These are phyloP conservation scores for Propsilocerus akamusi DNA, from an alignment of 1,140 invertebrate genomes.

Conservation along the genomic window DNA sequence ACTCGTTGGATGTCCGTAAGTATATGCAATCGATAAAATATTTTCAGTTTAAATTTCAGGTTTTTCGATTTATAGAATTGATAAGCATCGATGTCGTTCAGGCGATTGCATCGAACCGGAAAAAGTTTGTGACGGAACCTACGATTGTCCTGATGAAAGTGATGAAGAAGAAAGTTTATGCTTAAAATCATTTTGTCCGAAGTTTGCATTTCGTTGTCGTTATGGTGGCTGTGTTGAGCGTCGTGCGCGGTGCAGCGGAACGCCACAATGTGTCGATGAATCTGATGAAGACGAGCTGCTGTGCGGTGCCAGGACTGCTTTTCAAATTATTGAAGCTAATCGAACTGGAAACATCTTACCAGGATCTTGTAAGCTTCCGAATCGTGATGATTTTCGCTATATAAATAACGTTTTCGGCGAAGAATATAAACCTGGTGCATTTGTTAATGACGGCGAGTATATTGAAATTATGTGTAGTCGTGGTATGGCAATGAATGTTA, in stretches of 20 bases:
- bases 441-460: background rate
- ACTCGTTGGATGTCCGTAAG: conserved; percentile 14
- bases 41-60: background rate
- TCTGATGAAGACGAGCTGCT: conserved; percentile 36
- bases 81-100: conserved; percentile 17
- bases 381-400: background rate
- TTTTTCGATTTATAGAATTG: background rate
- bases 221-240: conserved; percentile 38
- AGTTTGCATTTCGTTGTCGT: conserved; percentile 31
- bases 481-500: background rate
- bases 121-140: conserved; percentile 29
- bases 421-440: background rate
- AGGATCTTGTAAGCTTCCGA: background rate
- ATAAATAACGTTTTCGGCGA: background rate
- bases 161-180: conserved; percentile 37
- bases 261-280: conserved; percentile 39
- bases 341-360: background rate
- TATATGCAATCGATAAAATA: background rate
- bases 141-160: conserved; percentile 31
- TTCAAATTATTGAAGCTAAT: background rate
- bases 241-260: conserved; percentile 32
- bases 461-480: background rate
- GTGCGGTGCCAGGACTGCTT: background rate
- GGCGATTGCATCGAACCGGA: conserved; percentile 21
- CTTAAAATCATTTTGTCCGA: conserved; percentile 22